Evolutionary conservation across 2,888 invertebrate species (phyloP), one percentile per base, ranked within the genome.

Genomic region (Pristionchus japonicus): DNA sequence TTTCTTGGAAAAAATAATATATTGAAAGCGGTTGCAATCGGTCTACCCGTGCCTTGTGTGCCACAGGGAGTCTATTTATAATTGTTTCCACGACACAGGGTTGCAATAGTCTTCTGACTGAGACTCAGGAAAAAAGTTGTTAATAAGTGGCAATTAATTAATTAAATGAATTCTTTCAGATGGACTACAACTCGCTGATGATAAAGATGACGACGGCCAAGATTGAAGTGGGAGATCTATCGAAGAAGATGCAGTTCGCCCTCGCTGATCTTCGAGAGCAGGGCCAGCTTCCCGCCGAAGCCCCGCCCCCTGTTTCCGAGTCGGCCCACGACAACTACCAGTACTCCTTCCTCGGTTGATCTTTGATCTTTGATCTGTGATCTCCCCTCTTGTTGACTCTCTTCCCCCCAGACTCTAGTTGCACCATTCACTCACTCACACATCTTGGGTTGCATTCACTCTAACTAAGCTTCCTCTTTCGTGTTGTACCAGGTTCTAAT

Each of bases 191-290:
- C 52, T 90, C 90, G 17, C 89, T 92, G 64, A 91, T 92, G 84
- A 92, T 92, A 88, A 90, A 90, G n/a, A 90, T 92, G 86, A 91
- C 92, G 43, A 91, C 92, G 20, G 90, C 90, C n/a, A 90, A 90
- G 64, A 91, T 92, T 70, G 92, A 92, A 77, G 90, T 92, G 31
- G 88, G 89, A 31, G 91, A 91, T 37, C 89, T 90, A 70, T 90
- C 91, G 52, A 92, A 92, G 88, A 92, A 92, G 88, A 90, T 92
- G 87, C 89, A 90, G 43, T 87, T 89, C n/a, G 91, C 89, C 34
- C 89, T 92, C 27, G 43, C 89, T 6, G 92, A 92, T 17, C 57
- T 77, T n/a, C 20, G 87, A 7, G 87, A 87, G 43, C 49, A n/a
- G 20, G 86, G 86, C 27, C 40, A 27, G 23, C 86, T 70, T 7